phyloP scores from a whole-genome alignment of 2,113 vertebrate species.

The Gambusia affinis region DNA sequence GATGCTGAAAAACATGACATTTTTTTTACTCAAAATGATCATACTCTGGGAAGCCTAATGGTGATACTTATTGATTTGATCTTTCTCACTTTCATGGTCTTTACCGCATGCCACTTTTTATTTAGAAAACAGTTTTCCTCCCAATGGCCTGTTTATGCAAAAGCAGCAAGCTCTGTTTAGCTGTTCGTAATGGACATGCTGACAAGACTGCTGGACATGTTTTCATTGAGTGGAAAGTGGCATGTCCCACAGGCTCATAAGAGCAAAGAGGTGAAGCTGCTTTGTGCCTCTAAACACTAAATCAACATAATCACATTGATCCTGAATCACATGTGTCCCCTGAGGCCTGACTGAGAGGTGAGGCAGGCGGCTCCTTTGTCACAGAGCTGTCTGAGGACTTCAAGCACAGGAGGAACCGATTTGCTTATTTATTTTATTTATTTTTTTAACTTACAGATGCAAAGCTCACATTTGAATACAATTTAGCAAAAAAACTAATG shows the following conservation, averaged over 20 bases:
- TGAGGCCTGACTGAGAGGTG: conserved; percentile 38
- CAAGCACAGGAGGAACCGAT: conserved; percentile 24
- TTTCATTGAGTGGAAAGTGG: conserved; percentile 52
- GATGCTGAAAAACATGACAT: too few species aligned
- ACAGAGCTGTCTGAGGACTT: conserved; percentile 44
- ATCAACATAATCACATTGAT: conserved; percentile 65
- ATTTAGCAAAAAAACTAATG: not conserved
- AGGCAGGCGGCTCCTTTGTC: conserved; percentile 44
- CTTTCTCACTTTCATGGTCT: too few species aligned
- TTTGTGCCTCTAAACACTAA: conserved; percentile 49
- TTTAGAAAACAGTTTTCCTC: not conserved
- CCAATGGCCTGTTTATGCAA: not conserved
- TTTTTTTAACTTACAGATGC: not conserved
- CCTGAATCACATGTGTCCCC: conserved; percentile 45
- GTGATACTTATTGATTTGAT: not conserved
- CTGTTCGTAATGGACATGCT: conserved; percentile 32
- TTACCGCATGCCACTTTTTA: too few species aligned
- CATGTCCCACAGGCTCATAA: conserved; percentile 43
- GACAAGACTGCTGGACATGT: conserved; percentile 54
- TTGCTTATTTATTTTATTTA: not conserved
- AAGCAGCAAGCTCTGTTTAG: conserved; percentile 12
- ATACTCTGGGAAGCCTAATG: too few species aligned
- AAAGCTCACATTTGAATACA: not conserved
- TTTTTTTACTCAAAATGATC: too few species aligned
- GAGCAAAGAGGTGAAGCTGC: conserved; percentile 65